These are phyloP conservation scores for Callosobruchus maculatus DNA, from an alignment of 2,888 invertebrate genomes.

Conservation along the genomic window DNA sequence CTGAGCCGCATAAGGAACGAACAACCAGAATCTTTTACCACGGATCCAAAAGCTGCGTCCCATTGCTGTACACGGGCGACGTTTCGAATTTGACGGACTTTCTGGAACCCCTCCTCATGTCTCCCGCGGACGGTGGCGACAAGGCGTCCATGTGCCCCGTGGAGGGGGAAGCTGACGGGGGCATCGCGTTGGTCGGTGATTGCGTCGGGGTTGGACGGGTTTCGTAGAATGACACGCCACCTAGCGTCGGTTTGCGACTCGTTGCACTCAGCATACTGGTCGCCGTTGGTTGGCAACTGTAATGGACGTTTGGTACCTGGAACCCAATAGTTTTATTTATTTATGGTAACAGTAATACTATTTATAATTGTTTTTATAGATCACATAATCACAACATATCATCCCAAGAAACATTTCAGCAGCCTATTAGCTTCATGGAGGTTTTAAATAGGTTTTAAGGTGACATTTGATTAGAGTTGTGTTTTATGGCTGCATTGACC, in stretches of 20 bases:
- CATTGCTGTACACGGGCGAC: slow-evolving; percentile 31
- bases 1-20: too few species aligned
- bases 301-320: slow-evolving; percentile 55
- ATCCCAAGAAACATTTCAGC: too few species aligned
- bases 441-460: too few species aligned
- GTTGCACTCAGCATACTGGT: slow-evolving; percentile 53
- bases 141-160: slow-evolving; percentile 30
- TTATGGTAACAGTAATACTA: too few species aligned
- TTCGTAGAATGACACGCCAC: slow-evolving; percentile 52
- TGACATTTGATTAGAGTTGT: too few species aligned
- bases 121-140: slow-evolving; percentile 32
- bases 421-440: too few species aligned
- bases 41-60: slow-evolving; percentile 40
- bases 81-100: slow-evolving; percentile 65
- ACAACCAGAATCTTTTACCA: slow-evolving; percentile 29
- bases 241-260: slow-evolving; percentile 5
- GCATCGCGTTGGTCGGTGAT: slow-evolving; percentile 48
- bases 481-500: too few species aligned
- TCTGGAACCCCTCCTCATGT: slow-evolving; percentile 52
- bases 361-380: too few species aligned
- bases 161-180: slow-evolving; percentile 53
- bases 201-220: slow-evolving; percentile 55
- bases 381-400: too few species aligned
- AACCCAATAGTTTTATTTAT: too few species aligned
- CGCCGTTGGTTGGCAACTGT: slow-evolving; percentile 54